Base-by-base conservation (phyloP, 2,113 vertebrate species). In the Gasterosteus nipponicus region DNA sequence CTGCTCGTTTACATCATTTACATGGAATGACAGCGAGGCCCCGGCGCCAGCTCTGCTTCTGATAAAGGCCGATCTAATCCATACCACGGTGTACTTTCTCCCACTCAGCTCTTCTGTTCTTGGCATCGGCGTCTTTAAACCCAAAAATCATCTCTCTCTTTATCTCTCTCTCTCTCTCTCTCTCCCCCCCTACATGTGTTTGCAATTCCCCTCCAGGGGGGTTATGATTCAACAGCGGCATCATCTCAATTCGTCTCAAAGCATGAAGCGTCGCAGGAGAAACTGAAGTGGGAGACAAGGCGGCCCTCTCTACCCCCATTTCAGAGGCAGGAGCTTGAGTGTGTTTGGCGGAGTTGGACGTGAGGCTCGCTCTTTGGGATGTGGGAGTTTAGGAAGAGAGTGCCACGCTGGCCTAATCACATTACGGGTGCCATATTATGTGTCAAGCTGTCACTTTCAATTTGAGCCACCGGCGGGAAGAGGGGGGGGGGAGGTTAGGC, bases 381-480 rank as follows among this genome's bases (percentile, higher is more conserved):
- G 91, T 91, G 92, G 83, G 89, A 92, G 89, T 90, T 91, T 89
- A 87, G 88, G 83, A 86, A 85, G 82, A 89, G 85, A 91, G 86
- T 86, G 84, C 87, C 92, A 91, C 86, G 80, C 87, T 89, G 91
- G 91, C 90, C 89, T 95, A 94, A 95, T 94, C 94, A 94, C 92
- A 94, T 95, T 94, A 94, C 71, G 78, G 89, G 87, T 94, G 93
- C 93, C 92, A 94, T 94, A 94, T 93, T 94, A 93, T 90, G 92
- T 95, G 94, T 94, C 94, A 94, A 92, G 88, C 92, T 94, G 93
- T 95, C 95, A 93, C 93, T 94, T 94, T 92, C 93, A 91, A 95
- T 95, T 94, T 93, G 88, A 93, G 87, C 87, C 81, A 77, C 78
- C 42, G 33, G 33, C 33, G 33, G 3, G 33, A 5, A 1, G 33